Evolutionary conservation across 2,888 invertebrate genomes (phyloP).

Genomic region (Aquatica leii): DNA sequence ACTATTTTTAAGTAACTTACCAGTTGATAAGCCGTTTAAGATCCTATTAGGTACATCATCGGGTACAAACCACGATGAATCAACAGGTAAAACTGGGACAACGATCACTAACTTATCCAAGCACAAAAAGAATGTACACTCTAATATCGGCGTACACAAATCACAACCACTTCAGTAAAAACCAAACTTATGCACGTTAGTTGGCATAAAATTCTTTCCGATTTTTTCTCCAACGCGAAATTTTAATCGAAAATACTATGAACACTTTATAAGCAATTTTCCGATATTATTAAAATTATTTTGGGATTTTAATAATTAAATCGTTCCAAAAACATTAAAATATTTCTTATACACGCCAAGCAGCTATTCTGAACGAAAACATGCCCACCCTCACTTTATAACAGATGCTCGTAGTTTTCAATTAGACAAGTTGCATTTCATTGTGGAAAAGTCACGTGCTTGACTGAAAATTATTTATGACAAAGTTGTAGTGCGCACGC

Average conservation of each 20-base stretch:
- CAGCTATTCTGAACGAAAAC: slow-evolving; percentile 55
- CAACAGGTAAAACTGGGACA: slow-evolving; percentile 35
- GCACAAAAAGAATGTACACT: slow-evolving; percentile 13
- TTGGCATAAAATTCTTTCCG: no score
- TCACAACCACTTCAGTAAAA: no score
- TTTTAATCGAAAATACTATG: no score
- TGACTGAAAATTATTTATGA: slow-evolving; percentile 37
- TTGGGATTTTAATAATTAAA: slow-evolving; percentile 21
- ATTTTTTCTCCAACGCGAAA: no score
- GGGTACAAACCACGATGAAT: slow-evolving; percentile 17
- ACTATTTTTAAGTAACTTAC: no score
- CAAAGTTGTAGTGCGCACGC: slow-evolving; percentile 38
- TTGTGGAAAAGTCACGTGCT: slow-evolving; percentile 36
- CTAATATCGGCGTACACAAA: background rate
- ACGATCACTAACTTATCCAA: slow-evolving; percentile 15
- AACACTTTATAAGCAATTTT: no score
- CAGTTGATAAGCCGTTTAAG: no score
- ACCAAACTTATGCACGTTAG: no score
- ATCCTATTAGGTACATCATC: no score
- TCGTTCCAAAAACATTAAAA: slow-evolving; percentile 30
- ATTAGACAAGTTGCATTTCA: slow-evolving; percentile 36
- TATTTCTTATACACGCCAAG: slow-evolving; percentile 44
- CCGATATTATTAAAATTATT: no score
- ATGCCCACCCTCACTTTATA: slow-evolving; percentile 59
- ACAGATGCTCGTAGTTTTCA: slow-evolving; percentile 49